A percentile compares a stretch with the other conserved stretches of the same genome.
Conservation (phyloP, 2,888 invertebrate genomes). For the Eilema caniola region DNA sequence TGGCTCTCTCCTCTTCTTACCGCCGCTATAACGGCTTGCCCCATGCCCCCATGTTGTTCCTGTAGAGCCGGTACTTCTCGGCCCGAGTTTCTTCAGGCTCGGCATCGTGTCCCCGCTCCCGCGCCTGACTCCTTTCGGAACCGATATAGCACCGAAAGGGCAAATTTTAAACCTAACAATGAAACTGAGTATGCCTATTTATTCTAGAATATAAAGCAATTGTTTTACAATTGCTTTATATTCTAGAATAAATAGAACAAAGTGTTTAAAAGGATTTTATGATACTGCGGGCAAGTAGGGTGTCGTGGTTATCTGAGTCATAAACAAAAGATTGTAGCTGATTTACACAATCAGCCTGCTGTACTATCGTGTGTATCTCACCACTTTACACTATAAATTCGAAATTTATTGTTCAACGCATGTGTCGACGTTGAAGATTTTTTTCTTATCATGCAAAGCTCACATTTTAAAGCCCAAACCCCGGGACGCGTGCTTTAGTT, state of each 20-base stretch:
- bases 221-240: no score
- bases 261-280: background rate
- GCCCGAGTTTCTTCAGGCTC: no score
- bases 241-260: background rate
- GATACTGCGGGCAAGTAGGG: background rate
- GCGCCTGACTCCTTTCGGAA: no score
- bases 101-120: no score
- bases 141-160: no score
- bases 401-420: conserved; percentile 8
- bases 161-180: background rate
- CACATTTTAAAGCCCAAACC: background rate
- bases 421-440: background rate
- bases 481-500: no score
- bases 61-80: no score
- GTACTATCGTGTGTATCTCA: conserved; percentile 15
- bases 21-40: no score
- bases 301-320: conserved; percentile 54
- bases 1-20: no score
- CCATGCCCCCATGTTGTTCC: no score
- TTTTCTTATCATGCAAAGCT: background rate
- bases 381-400: conserved; percentile 27
- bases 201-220: no score
- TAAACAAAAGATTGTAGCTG: conserved; percentile 67
- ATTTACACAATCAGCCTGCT: conserved; percentile 53
- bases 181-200: no score